Conservation (phyloP, 2,797 vertebrate genomes). For the Smutsia gigantea region DNA sequence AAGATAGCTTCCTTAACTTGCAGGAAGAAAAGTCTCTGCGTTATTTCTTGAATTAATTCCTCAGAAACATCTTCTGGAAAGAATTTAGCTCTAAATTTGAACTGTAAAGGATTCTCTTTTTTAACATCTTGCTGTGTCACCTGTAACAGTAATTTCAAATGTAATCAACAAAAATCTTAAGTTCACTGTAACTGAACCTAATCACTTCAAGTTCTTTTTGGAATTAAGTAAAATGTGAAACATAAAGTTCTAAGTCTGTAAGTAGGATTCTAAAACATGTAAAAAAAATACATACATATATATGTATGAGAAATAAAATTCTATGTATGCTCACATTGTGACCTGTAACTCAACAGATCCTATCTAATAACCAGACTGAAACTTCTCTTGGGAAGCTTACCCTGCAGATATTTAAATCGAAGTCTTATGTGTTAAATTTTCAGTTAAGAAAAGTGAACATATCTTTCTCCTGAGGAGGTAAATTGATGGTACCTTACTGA, state of each 20-base stretch:
- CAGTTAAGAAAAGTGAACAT: background rate
- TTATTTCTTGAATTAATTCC: constrained; percentile 97
- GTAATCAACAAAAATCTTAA: constrained; percentile 60
- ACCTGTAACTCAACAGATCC: background rate
- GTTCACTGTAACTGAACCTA: constrained; percentile 6
- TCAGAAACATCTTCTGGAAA: constrained; percentile 98
- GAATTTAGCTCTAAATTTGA: constrained; percentile 98
- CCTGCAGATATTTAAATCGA: background rate
- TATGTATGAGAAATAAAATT: constrained; percentile 4
- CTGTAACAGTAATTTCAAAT: constrained; percentile 84
- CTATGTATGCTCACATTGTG: background rate
- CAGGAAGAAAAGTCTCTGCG: constrained; percentile 97
- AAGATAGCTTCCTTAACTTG: constrained; percentile 98
- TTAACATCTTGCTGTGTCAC: constrained; percentile 98
- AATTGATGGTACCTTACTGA: background rate
- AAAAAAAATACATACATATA: background rate
- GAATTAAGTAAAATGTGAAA: constrained; percentile 20
- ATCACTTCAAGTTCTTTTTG: constrained; percentile 21
- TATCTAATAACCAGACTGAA: background rate
- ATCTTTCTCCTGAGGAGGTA: background rate
- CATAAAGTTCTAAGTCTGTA: background rate
- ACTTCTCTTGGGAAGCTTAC: background rate
- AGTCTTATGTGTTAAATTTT: background rate
- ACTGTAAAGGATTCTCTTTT: constrained; percentile 98
- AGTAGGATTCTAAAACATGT: background rate